phyloP scores from a whole-genome alignment of 2,113 vertebrate species.

The Bos javanicus region DNA sequence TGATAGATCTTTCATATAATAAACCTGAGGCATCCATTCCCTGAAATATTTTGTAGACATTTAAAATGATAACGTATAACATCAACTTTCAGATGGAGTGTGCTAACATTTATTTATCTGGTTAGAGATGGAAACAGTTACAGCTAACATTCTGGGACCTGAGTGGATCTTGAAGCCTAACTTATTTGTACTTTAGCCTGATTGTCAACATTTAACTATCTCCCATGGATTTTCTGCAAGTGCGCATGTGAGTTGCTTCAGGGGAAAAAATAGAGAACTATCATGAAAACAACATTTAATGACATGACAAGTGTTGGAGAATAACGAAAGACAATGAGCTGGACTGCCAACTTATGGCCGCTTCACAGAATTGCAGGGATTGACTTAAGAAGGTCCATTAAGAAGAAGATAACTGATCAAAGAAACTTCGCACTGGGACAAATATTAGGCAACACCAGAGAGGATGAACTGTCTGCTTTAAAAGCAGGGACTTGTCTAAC shows the following conservation, averaged over 20 bases:
- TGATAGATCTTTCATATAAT: not conserved
- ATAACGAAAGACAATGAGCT: not conserved
- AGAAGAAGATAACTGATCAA: not conserved
- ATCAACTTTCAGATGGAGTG: not conserved
- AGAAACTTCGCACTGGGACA: not conserved
- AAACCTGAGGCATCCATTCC: not conserved
- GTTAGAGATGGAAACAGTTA: not conserved
- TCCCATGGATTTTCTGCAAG: not conserved
- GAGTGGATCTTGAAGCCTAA: not conserved
- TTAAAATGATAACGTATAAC: not conserved
- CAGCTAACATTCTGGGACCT: not conserved
- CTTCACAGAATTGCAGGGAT: not conserved
- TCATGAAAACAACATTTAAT: not conserved
- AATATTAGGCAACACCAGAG: not conserved
- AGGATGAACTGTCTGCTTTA: not conserved
- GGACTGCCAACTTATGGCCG: not conserved
- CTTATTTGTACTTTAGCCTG: not conserved
- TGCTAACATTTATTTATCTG: not conserved
- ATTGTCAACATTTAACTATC: not conserved
- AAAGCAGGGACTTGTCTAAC: not conserved
- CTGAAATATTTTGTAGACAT: not conserved
- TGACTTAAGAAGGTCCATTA: not conserved
- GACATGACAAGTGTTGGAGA: not conserved
- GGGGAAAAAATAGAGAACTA: not conserved
- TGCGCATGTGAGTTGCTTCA: not conserved